Base-by-base conservation (phyloP, 2,797 vertebrate genomes). In the Hippopotamyrus pictus region DNA sequence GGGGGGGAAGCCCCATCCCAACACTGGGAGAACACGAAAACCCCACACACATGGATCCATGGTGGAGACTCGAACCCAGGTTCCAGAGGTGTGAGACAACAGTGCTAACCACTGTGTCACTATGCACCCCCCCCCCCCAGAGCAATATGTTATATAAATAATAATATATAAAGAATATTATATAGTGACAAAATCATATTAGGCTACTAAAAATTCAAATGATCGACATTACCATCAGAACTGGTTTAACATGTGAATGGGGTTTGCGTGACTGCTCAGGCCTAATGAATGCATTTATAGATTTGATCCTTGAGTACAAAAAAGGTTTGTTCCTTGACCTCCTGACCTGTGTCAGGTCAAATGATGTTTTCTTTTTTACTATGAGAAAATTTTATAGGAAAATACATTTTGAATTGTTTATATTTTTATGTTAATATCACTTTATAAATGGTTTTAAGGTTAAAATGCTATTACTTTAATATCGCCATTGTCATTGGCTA, bases 311-410 rank as follows among this genome's bases (percentile, higher is more conserved):
- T 76, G 33, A 41, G 69, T 37, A 37, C 33, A 76, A 6, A 37
- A 76, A 76, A 41, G 33, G 69, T 37, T 76, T 76, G 1, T 37
- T 41, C 69, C 25, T 19, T 76, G 69, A 69, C 25, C 29, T 76
- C 69, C 69, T 76, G 69, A 76, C 73, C 73, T 76, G 73, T 76
- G 73, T 76, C 73, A 76, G 73, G 73, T 76, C 37, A 44, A 76
- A 37, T 17, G 41, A 76, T 6, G 12, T 41, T 37, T 76, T 76
- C 33, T 41, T 76, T 76, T 76, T 76, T 76, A 7, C 5, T 76
- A 41, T 76, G 25, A 76, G 37, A 44, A 41, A 19, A 19, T 41
- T 44, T 41, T 19, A 8, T 37, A 7, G 19, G 33, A 11, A 62
- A 62, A 62, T 62, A 3, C 25, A 73, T 37, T 76, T 76, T 5